phyloP scores from a whole-genome alignment of 92 coral and sea anemone species.

The Umimayanthus kanabou region DNA sequence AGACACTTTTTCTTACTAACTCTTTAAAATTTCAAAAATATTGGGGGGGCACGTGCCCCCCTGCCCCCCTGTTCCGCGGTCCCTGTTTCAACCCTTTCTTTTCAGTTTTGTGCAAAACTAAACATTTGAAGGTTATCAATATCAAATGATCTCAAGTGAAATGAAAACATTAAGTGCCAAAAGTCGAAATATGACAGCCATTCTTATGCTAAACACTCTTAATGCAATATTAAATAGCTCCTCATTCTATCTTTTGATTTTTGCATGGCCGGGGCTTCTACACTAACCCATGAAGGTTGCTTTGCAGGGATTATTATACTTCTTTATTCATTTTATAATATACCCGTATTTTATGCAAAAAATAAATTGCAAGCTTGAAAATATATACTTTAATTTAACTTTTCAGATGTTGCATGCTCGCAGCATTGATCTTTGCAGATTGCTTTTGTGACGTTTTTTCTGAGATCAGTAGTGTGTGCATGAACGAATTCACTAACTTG shows the following conservation, averaged over 20 bases:
- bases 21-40: too few species aligned
- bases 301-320: neutral
- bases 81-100: too few species aligned
- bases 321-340: too few species aligned
- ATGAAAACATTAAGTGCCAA: conserved; percentile 11
- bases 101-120: neutral
- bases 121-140: neutral
- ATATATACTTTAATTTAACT: too few species aligned
- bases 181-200: neutral
- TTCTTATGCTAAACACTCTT: conserved; percentile 20
- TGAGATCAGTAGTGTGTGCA: neutral
- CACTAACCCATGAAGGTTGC: too few species aligned
- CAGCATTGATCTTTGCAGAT: neutral
- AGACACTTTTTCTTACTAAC: too few species aligned
- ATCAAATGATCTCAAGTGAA: conserved; percentile 3
- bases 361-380: too few species aligned
- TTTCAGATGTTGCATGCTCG: neutral
- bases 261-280: too few species aligned
- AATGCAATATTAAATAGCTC: neutral
- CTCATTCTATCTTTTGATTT: neutral
- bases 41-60: too few species aligned
- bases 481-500: neutral
- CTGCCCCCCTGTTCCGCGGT: too few species aligned
- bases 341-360: neutral
- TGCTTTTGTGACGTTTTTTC: neutral